These are phyloP conservation scores for Magallana nippona DNA, from an alignment of 2,888 invertebrate species.

Conservation along the genomic window DNA sequence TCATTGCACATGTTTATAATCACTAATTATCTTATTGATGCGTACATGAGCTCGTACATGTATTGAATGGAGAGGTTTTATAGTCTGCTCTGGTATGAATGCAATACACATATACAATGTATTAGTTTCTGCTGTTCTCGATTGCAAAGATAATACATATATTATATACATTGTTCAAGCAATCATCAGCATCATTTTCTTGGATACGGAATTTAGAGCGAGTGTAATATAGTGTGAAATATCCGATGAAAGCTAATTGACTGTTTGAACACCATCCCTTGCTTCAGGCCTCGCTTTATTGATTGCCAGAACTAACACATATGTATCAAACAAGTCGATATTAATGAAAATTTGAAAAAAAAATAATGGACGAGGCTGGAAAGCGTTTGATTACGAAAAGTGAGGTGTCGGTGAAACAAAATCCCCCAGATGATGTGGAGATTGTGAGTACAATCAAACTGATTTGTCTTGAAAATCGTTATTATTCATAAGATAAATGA, in stretches of 20 bases:
- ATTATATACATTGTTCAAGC: too few relatives aligned
- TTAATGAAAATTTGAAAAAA: constrained; percentile 29
- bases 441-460: not conserved
- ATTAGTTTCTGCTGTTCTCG: too few relatives aligned
- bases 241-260: not conserved
- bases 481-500: not conserved
- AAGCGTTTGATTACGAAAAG: constrained; percentile 13
- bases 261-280: not conserved
- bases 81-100: too few relatives aligned
- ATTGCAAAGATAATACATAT: too few relatives aligned
- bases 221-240: not conserved
- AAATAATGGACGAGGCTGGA: not conserved
- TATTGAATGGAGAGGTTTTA: too few relatives aligned
- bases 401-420: not conserved
- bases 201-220: not conserved
- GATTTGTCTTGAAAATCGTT: not conserved
- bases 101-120: too few relatives aligned
- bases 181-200: too few relatives aligned
- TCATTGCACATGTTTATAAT: too few relatives aligned
- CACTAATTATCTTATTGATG: too few relatives aligned
- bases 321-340: constrained; percentile 23
- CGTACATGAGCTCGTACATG: too few relatives aligned
- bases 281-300: not conserved
- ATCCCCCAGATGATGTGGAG: not conserved
- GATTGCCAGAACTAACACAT: constrained; percentile 20